Base-by-base conservation (phyloP, 2,797 vertebrate genomes). In the Zalophus californianus region DNA sequence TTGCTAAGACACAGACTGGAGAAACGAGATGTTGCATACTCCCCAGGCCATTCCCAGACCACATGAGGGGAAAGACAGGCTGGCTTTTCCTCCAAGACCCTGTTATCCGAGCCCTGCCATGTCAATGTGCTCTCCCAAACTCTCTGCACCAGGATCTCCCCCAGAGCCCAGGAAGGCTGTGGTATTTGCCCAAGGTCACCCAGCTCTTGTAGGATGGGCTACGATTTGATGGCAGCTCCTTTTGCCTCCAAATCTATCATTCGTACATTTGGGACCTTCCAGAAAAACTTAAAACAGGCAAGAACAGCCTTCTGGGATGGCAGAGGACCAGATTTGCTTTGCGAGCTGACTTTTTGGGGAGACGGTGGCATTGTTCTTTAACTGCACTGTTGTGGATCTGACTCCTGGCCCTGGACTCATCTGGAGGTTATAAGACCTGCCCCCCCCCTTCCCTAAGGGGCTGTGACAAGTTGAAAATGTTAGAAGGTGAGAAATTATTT, bases 251-350 rank as follows among this genome's bases (percentile, higher is more conserved):
- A 62, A 23, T 60, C 54, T 66, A 38, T 72, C 80, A 29, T 80
- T 35, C 5, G 11, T 2, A 16, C 15, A 35, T 29, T 29, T 35
- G 44, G n/a, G 20, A 2, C 27, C 70, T 50, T 41, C 41, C 48
- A 44, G 90, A 64, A 68, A 20, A 86, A 60, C 35, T 16, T 54
- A 25, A 86, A 80, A 79, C 90, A 73, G 48, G 54, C 48, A 44
- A 60, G 56, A 66, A 66, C 0, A 4, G 60, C 21, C 14, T 60
- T 73, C 78, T 29, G 23, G 25, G 58, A 21, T 18, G n/a, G 23
- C 11, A 10, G 78, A 68, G 48, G 56, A 48, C 68, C 32, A 56
- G 1, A 5, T 7, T 27, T 86, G 62, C 52, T 95, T 70, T 58
- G 38, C 48, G 21, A 85, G 50, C 44, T 12, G 64, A 44, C 62